phyloP scores from a whole-genome alignment of 2,113 vertebrate species.

The Thunnus maccoyii region DNA sequence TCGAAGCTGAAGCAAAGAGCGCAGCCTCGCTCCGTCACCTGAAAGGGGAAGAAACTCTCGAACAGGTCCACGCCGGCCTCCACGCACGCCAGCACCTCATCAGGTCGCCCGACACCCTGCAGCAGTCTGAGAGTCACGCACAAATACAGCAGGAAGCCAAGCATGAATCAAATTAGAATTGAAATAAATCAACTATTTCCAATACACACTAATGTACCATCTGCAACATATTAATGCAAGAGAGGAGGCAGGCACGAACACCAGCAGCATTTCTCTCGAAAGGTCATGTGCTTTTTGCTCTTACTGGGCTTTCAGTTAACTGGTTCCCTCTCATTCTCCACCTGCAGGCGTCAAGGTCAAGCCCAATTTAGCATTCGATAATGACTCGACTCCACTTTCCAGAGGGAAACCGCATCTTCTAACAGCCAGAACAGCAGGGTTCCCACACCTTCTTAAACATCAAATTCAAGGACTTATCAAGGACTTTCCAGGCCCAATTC shows the following conservation, averaged over 20 bases:
- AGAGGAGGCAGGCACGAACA: not conserved
- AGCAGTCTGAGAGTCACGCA: slow-evolving; percentile 85
- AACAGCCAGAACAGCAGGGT: slow-evolving; percentile 24
- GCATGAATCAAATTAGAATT: not conserved
- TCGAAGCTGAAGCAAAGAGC: slow-evolving; percentile 90
- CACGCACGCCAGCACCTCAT: slow-evolving; percentile 92
- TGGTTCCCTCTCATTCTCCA: slow-evolving; percentile 37
- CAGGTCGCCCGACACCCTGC: slow-evolving; percentile 91
- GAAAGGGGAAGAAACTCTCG: slow-evolving; percentile 95
- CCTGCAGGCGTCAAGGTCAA: slow-evolving; percentile 62
- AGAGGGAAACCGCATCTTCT: slow-evolving; percentile 44
- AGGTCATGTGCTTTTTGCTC: slow-evolving; percentile 11
- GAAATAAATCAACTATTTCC: not conserved
- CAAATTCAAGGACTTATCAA: no score
- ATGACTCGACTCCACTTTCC: slow-evolving; percentile 55
- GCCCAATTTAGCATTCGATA: slow-evolving; percentile 69
- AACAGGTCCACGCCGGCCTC: slow-evolving; percentile 96
- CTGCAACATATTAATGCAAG: slow-evolving; percentile 6
- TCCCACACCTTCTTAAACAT: no score
- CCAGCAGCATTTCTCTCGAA: not conserved
- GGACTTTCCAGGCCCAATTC: no score
- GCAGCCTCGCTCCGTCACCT: slow-evolving; percentile 93
- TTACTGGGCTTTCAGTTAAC: slow-evolving; percentile 31
- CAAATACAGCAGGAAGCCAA: slow-evolving; percentile 17
- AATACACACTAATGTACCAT: slow-evolving; percentile 15